Conservation (phyloP, 92 coral and sea anemone species). For the Diadumene lineata region DNA sequence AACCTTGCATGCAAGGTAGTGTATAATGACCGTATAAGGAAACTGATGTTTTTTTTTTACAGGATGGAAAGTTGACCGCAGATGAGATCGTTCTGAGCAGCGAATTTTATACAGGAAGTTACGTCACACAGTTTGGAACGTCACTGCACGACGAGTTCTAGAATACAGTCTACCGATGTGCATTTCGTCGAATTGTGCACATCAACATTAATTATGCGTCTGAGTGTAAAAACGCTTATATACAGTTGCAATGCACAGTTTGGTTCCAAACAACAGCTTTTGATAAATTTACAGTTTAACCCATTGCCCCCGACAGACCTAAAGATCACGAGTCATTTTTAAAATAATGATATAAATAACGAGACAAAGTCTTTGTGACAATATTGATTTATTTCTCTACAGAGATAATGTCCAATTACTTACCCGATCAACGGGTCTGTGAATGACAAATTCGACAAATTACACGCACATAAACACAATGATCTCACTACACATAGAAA, state of each 20-base stretch:
- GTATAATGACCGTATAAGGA: neutral
- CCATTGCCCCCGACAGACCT: no score
- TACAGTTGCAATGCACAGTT: no score
- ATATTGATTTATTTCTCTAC: conserved; percentile 1
- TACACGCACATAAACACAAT: neutral
- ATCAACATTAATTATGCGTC: no score
- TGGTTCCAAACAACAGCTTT: no score
- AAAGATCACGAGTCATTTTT: no score
- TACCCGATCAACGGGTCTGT: conserved; percentile 5
- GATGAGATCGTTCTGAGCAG: conserved; percentile 82
- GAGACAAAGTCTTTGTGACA: conserved; percentile 2
- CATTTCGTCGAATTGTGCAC: neutral
- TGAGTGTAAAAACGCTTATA: no score
- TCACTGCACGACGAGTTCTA: conserved; percentile 88
- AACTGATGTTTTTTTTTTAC: neutral
- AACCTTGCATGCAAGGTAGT: no score
- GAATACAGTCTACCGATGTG: neutral
- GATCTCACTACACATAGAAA: neutral
- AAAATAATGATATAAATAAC: neutral
- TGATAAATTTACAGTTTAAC: no score
- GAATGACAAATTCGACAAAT: neutral
- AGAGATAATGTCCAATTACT: neutral
- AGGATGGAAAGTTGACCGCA: conserved; percentile 89
- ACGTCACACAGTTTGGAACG: conserved; percentile 82
- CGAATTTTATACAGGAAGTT: conserved; percentile 86